Conservation (phyloP, 2,797 vertebrate genomes). For the Poliocrania exsul region DNA sequence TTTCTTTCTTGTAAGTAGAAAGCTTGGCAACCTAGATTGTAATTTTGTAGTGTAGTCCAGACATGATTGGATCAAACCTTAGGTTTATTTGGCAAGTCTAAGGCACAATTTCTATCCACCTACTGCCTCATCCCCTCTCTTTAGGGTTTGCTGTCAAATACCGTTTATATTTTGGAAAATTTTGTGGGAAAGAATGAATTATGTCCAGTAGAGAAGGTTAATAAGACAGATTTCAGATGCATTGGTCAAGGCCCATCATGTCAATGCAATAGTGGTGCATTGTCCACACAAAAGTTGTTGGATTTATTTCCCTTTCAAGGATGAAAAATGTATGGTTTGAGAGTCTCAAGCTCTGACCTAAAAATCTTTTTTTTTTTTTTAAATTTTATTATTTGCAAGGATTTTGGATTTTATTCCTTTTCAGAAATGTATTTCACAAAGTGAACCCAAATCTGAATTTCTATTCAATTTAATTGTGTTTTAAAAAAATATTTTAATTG, state of each 20-base stretch:
- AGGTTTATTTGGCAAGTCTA: background rate
- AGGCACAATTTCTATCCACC: background rate
- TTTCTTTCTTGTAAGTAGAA: background rate
- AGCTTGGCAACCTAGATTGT: background rate
- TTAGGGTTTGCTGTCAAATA: background rate
- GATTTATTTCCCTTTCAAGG: background rate
- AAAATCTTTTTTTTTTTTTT: background rate
- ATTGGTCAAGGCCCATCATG: background rate
- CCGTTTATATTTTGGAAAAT: background rate
- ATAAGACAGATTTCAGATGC: background rate
- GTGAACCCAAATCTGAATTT: background rate
- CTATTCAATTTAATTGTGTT: background rate
- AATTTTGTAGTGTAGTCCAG: background rate
- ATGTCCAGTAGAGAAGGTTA: background rate
- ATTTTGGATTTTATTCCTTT: background rate
- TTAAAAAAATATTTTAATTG: background rate
- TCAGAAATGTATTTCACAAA: background rate
- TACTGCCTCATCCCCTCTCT: background rate
- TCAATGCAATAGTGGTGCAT: background rate
- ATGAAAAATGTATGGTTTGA: background rate
- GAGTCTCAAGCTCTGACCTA: background rate
- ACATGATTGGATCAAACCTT: background rate
- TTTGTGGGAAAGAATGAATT: background rate
- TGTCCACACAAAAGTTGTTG: background rate
- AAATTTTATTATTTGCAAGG: background rate